A percentile compares a stretch with the other conserved stretches of the same genome.
Evolutionary conservation across 2,888 invertebrate species (phyloP).

Genomic region (Coelogynopora nodosa): DNA sequence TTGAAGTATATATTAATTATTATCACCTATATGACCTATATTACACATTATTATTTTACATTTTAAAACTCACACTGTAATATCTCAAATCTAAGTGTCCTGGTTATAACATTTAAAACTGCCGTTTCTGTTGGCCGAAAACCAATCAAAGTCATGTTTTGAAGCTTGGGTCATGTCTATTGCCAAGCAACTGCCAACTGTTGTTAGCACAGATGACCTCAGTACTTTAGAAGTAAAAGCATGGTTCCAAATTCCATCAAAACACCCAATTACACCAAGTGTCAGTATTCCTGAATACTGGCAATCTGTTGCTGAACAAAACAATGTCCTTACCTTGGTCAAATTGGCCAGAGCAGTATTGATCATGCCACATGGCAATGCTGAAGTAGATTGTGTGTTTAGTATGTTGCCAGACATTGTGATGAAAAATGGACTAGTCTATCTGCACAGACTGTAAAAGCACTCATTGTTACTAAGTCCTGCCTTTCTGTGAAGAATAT

Average conservation of each 20-base stretch:
- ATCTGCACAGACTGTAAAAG: neutral
- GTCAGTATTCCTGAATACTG: too few relatives aligned
- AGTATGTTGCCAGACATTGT: neutral
- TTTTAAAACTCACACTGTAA: neutral
- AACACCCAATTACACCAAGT: too few relatives aligned
- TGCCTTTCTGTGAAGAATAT: neutral
- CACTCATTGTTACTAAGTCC: conserved; percentile 5
- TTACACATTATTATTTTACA: neutral
- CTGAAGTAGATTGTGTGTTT: neutral
- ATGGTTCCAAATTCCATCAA: too few relatives aligned
- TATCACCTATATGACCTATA: neutral
- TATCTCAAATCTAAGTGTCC: neutral
- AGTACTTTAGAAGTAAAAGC: too few relatives aligned
- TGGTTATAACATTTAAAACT: neutral
- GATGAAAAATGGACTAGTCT: neutral
- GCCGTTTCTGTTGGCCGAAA: too few relatives aligned
- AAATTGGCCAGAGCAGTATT: neutral
- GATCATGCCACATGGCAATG: conserved; percentile 7
- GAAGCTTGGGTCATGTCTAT: too few relatives aligned
- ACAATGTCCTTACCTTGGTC: too few relatives aligned
- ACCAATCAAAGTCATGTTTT: too few relatives aligned
- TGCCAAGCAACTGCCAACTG: too few relatives aligned
- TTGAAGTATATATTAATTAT: neutral
- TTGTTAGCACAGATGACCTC: too few relatives aligned
- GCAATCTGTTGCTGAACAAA: too few relatives aligned